Evolutionary conservation across 2,797 vertebrate species (phyloP).

Genomic region (Thunnus albacares): DNA sequence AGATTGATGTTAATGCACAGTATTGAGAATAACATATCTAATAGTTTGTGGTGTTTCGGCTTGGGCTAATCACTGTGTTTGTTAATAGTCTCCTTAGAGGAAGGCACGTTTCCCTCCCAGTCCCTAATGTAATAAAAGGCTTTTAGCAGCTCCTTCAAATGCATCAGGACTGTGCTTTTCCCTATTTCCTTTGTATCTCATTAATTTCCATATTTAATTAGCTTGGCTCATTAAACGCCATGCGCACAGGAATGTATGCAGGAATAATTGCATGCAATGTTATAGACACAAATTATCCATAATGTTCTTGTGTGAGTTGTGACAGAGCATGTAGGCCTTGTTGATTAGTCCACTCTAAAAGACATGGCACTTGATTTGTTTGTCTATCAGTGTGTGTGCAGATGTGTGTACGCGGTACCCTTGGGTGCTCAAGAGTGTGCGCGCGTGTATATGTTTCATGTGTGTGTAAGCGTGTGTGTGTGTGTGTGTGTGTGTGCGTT

Average conservation of each 20-base stretch:
- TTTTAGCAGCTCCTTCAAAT: conserved; percentile 84
- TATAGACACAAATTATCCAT: conserved; percentile 79
- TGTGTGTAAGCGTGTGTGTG: background rate
- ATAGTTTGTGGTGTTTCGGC: conserved; percentile 59
- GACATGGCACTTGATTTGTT: conserved; percentile 79
- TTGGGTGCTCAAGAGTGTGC: conserved; percentile 30
- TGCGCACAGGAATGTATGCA: conserved; percentile 80
- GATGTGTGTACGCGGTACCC: conserved; percentile 7
- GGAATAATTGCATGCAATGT: conserved; percentile 80
- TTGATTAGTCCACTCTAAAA: conserved; percentile 80
- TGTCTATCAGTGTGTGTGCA: conserved; percentile 54
- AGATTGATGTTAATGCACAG: conserved; percentile 43
- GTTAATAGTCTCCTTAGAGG: conserved; percentile 77
- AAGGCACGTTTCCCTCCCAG: conserved; percentile 59
- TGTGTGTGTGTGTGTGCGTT: background rate
- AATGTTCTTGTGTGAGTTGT: conserved; percentile 78
- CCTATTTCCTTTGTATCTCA: conserved; percentile 80
- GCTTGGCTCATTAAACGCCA: conserved; percentile 83
- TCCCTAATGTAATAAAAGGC: conserved; percentile 81
- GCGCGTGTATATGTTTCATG: background rate
- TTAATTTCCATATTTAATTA: conserved; percentile 88
- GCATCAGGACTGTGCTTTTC: conserved; percentile 79
- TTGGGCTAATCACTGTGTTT: conserved; percentile 73
- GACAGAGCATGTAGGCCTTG: conserved; percentile 76
- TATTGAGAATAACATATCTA: conserved; percentile 55